Base-by-base conservation (phyloP, 2,797 vertebrate species). In the Varecia variegata region DNA sequence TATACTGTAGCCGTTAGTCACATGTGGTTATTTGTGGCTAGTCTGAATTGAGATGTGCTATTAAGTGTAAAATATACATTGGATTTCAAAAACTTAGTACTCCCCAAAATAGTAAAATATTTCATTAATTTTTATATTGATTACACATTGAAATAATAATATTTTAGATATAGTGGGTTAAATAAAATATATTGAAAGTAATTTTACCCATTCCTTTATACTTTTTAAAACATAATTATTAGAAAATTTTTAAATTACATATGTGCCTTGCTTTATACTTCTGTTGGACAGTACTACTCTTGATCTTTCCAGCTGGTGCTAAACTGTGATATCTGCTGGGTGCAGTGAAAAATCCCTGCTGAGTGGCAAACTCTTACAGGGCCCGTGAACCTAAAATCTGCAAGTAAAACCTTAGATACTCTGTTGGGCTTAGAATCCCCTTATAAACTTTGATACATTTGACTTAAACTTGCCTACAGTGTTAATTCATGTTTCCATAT, bases 131-230 rank as follows among this genome's bases (percentile, higher is more conserved):
- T 84, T 88, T 71, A 71, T 88, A 81, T 43, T 45, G 56, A 79
- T 82, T 73, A 40, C 20, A 58, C 79, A 18, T 85, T 93, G 20
- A 94, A 93, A 90, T 91, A 77, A 65, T 89, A 74, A 38, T 94
- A 58, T 73, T 82, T 96, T 93, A 93, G 32, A 71, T 79, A 68
- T 35, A 68, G 52, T 91, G 2, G 4, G 3, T 70, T 79, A 88
- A 73, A 73, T 77, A 56, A 93, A 58, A 56, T 84, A 45, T 58
- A 89, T 77, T 56, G 50, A 93, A 94, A 68, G 4, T 92, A 60
- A 86, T 89, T 82, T 92, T 20, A 76, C 35, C 50, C 2, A 15
- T 82, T 92, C 58, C 83, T 92, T 84, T 93, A 30, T 84, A 76
- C 23, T 43, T 81, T 70, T 82, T 52, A 43, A 68, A 87, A 50